A percentile compares a stretch with the other conserved stretches of the same genome.
Evolutionary conservation across 2,113 vertebrate genomes (phyloP).

Genomic region (Hippocampus zosterae): DNA sequence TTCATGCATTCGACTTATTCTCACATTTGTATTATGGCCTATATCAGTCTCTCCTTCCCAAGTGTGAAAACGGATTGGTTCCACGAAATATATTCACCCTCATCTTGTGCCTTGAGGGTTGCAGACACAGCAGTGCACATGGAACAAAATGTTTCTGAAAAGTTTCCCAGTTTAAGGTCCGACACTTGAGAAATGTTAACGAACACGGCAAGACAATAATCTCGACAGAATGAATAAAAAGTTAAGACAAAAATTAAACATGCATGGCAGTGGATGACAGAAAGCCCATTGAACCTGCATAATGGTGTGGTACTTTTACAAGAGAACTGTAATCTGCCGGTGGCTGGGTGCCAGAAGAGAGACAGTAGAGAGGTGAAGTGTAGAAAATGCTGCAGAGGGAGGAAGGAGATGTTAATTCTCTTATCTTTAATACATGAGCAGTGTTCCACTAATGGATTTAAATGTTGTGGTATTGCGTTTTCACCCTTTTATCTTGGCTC

Average conservation of each 20-base stretch:
- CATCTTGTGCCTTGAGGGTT: neutral
- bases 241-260: neutral
- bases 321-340: neutral
- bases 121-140: neutral
- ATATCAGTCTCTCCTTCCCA: neutral
- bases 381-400: neutral
- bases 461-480: constrained; percentile 5
- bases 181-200: neutral
- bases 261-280: neutral
- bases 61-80: neutral
- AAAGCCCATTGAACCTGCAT: neutral
- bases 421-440: constrained; percentile 41
- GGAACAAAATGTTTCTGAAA: neutral
- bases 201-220: neutral
- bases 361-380: neutral
- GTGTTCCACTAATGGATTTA: constrained; percentile 30
- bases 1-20: too few species aligned
- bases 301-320: neutral
- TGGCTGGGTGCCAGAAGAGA: neutral
- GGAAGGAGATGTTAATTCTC: constrained; percentile 22
- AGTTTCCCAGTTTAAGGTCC: neutral
- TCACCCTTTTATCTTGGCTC: constrained; percentile 6
- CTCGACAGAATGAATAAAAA: neutral
- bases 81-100: neutral
- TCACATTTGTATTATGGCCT: neutral